phyloP scores from a whole-genome alignment of 2,113 vertebrate genomes.

The Hydropotes inermis region DNA sequence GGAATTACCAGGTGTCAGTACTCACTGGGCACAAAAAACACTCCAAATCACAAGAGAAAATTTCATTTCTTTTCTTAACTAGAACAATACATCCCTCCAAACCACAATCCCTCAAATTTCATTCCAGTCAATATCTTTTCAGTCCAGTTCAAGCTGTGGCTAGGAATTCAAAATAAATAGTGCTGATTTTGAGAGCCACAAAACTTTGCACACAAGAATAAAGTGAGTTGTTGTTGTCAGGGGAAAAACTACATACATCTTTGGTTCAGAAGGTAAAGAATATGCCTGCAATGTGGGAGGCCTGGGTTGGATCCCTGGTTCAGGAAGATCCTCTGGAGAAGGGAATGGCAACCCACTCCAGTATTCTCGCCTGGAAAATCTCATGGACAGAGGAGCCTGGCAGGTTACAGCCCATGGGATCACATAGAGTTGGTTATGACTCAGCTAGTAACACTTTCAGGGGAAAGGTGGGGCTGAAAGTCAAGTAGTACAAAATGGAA shows the following conservation, averaged over 20 bases:
- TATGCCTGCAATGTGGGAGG: not conserved
- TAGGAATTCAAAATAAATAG: slow-evolving; percentile 39
- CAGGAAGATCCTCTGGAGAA: not conserved
- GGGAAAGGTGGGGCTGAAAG: slow-evolving; percentile 7
- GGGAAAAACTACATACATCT: not conserved
- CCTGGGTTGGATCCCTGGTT: not conserved
- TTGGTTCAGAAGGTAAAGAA: not conserved
- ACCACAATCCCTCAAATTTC: not conserved
- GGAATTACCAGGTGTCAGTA: not conserved
- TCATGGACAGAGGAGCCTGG: not conserved
- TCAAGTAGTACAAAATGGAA: slow-evolving; percentile 13
- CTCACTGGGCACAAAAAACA: not conserved
- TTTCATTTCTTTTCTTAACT: not conserved
- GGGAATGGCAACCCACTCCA: not conserved
- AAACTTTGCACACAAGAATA: not conserved
- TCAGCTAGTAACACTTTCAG: not conserved
- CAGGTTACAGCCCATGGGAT: not conserved
- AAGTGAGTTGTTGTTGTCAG: not conserved
- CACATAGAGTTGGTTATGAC: not conserved
- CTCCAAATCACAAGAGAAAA: not conserved
- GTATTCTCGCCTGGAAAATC: not conserved
- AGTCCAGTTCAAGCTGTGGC: not conserved
- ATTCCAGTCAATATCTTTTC: not conserved
- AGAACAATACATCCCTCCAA: not conserved
- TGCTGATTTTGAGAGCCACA: not conserved